Conservation (phyloP, 2,888 invertebrate species). For the Bombylius discolor region DNA sequence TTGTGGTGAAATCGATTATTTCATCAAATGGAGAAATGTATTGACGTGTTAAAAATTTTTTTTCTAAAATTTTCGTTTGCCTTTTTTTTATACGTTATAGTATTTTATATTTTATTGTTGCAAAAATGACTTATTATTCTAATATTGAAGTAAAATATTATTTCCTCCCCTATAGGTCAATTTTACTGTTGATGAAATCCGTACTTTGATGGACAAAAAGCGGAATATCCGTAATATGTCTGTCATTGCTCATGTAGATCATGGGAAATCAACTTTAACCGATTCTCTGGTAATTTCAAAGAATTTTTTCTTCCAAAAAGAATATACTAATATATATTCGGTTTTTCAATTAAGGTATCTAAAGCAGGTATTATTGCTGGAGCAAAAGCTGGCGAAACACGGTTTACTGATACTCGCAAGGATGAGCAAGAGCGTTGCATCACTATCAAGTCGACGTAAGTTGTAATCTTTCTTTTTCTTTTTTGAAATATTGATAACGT, state of each 20-base stretch:
- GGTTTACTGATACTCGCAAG: constrained; percentile 98
- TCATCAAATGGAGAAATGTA: background rate
- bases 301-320: background rate
- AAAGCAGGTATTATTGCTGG: constrained; percentile 99
- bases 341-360: constrained; percentile 39
- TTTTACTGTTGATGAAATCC: constrained; percentile 99
- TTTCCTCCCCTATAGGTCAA: constrained; percentile 66
- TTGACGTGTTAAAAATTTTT: background rate
- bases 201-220: constrained; percentile 99
- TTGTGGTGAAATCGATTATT: background rate
- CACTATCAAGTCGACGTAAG: constrained; percentile 99
- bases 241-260: constrained; percentile 99
- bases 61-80: background rate
- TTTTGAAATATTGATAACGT: background rate
- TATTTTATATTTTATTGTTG: background rate
- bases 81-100: background rate
- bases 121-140: background rate
- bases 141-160: background rate
- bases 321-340: background rate
- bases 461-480: constrained; percentile 17
- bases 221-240: constrained; percentile 99
- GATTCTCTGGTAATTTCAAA: constrained; percentile 74
- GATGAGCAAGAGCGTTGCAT: constrained; percentile 99
- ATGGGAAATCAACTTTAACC: constrained; percentile 98
- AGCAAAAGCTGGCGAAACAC: constrained; percentile 95